These are phyloP conservation scores for Hylaeus volcanicus DNA, from an alignment of 1,140 invertebrate genomes.

Conservation along the genomic window DNA sequence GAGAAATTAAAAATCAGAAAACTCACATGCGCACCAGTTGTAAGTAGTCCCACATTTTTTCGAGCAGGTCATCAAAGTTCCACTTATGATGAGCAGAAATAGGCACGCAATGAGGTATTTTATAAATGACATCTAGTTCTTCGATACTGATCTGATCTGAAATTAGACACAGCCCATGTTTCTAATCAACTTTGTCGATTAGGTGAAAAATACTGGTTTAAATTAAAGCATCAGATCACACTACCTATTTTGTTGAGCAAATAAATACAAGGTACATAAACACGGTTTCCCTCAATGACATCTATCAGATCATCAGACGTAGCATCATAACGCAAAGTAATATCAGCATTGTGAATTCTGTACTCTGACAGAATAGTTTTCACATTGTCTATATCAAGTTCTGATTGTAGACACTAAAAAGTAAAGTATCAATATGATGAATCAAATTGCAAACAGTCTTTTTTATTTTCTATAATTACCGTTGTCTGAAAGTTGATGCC, in stretches of 20 bases:
- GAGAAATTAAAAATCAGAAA: slow-evolving; percentile 1
- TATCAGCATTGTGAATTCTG: slow-evolving; percentile 99
- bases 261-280: slow-evolving; percentile 99
- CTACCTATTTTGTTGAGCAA: slow-evolving; percentile 98
- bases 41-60: slow-evolving; percentile 99
- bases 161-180: slow-evolving; percentile 9
- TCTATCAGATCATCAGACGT: slow-evolving; percentile 99
- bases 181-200: neutral
- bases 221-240: neutral
- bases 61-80: slow-evolving; percentile 99
- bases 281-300: slow-evolving; percentile 98
- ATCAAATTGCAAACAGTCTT: slow-evolving; percentile 67
- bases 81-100: slow-evolving; percentile 99
- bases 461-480: slow-evolving; percentile 82
- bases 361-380: slow-evolving; percentile 98
- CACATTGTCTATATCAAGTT: slow-evolving; percentile 97
- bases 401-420: slow-evolving; percentile 91
- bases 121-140: slow-evolving; percentile 99
- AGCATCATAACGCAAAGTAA: slow-evolving; percentile 96
- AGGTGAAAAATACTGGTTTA: too few relatives aligned
- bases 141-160: slow-evolving; percentile 95
- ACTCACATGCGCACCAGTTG: slow-evolving; percentile 95
- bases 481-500: slow-evolving; percentile 93
- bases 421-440: neutral
- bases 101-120: slow-evolving; percentile 99